Conservation (phyloP, 2,888 invertebrate genomes). For the Orgyia antiqua region DNA sequence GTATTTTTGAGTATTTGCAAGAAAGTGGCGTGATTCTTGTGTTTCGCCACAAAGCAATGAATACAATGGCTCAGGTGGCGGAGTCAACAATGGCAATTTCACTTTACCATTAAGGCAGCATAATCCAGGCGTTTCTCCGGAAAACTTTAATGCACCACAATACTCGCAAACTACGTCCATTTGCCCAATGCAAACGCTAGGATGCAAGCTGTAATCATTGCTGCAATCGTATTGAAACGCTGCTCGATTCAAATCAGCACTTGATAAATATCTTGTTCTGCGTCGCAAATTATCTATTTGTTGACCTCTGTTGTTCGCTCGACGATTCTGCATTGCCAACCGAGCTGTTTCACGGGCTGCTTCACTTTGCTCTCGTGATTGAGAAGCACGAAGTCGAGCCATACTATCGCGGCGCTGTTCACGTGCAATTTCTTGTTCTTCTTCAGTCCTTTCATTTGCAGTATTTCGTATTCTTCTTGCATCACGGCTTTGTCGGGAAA, state of each 20-base stretch:
- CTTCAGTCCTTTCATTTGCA: conserved; percentile 23
- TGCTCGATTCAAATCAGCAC: conserved; percentile 35
- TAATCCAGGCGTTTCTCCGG: conserved; percentile 21
- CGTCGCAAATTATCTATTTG: conserved; percentile 28
- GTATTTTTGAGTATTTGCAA: conserved; percentile 34
- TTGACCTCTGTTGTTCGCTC: conserved; percentile 19
- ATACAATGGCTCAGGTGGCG: conserved; percentile 27
- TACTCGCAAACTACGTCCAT: conserved; percentile 27
- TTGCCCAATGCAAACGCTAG: conserved; percentile 22
- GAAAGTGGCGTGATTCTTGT: conserved; percentile 35
- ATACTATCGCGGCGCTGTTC: conserved; percentile 28
- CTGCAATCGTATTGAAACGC: conserved; percentile 32
- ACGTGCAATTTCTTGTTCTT: conserved; percentile 21
- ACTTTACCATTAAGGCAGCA: conserved; percentile 28
- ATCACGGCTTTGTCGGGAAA: conserved; percentile 30
- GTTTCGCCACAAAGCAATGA: conserved; percentile 27
- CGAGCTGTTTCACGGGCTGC: too few species aligned
- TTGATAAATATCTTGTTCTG: conserved; percentile 23
- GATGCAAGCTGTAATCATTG: conserved; percentile 16
- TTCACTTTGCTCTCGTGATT: too few species aligned
- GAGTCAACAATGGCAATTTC: conserved; percentile 19
- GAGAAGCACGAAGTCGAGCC: too few species aligned
- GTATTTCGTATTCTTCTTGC: conserved; percentile 23
- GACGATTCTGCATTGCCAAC: too few species aligned
- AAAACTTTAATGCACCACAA: conserved; percentile 28